These are phyloP conservation scores for Adoxophyes honmai DNA, from an alignment of 1,140 invertebrate species.

Conservation along the genomic window DNA sequence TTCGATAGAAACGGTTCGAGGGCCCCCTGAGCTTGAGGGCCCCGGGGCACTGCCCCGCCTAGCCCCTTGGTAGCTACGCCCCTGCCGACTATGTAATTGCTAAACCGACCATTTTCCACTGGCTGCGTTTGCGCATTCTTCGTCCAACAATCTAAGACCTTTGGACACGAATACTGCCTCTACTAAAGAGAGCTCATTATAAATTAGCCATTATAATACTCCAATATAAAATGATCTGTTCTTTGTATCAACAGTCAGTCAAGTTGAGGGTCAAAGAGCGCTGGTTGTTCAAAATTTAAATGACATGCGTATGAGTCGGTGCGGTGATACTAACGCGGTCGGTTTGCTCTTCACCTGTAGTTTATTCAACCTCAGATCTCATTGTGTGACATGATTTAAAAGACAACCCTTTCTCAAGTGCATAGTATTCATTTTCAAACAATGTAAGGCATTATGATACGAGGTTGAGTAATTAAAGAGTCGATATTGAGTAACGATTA, in stretches of 20 bases:
- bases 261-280: not conserved
- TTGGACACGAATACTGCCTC: not conserved
- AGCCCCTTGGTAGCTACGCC: too few species aligned
- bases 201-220: not conserved
- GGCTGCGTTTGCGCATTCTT: conserved; percentile 19
- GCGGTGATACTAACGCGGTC: not conserved
- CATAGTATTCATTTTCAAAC: too few species aligned
- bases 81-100: conserved; percentile 25
- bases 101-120: conserved; percentile 28
- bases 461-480: too few species aligned
- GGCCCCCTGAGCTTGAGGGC: too few species aligned
- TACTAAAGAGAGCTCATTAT: not conserved
- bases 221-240: not conserved
- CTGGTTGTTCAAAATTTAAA: not conserved
- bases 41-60: too few species aligned
- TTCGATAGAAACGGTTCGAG: too few species aligned
- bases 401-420: too few species aligned
- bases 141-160: not conserved
- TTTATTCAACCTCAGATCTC: too few species aligned
- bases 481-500: too few species aligned
- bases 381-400: too few species aligned
- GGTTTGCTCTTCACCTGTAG: not conserved
- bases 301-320: not conserved
- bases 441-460: too few species aligned
- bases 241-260: not conserved